Percentiles rank a stretch among this genome's conserved stretches.
Conservation (phyloP, 2,888 invertebrate genomes). For the Campoletis raptor region DNA sequence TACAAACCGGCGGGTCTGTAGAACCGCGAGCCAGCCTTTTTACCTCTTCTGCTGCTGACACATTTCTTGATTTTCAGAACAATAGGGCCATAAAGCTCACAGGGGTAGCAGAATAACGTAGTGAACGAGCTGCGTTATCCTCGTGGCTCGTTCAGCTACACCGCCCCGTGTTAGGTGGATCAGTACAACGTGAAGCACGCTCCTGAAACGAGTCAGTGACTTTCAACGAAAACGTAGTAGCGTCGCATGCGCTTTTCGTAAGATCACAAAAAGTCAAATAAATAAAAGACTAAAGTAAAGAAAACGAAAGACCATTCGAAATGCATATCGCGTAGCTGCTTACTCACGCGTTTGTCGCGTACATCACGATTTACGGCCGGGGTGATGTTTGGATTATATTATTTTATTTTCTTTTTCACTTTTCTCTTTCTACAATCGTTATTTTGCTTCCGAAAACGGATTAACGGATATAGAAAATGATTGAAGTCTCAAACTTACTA, state of each 20-base stretch:
- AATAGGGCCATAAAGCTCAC: conserved; percentile 81
- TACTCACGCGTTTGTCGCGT: conserved; percentile 36
- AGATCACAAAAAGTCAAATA: conserved; percentile 34
- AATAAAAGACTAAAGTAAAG: conserved; percentile 13
- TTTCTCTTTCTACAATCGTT: not conserved
- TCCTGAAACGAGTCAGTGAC: conserved; percentile 56
- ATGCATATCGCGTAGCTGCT: conserved; percentile 75
- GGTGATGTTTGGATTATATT: conserved; percentile 42
- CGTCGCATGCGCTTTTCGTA: conserved; percentile 30
- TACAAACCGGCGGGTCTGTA: conserved; percentile 70
- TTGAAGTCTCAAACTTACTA: not conserved
- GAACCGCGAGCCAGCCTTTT: conserved; percentile 77
- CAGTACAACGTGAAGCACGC: conserved; percentile 55
- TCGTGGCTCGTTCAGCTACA: conserved; percentile 35
- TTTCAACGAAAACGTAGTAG: conserved; percentile 49
- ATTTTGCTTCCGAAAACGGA: not conserved
- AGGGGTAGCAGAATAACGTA: conserved; percentile 73
- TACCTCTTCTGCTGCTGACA: conserved; percentile 83
- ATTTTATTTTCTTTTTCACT: conserved; percentile 15
- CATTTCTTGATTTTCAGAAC: conserved; percentile 84
- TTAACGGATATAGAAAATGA: not conserved
- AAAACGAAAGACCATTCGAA: conserved; percentile 70
- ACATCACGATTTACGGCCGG: conserved; percentile 43
- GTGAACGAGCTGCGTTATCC: conserved; percentile 57
- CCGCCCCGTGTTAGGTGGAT: conserved; percentile 58